Base-by-base conservation (phyloP, 2,888 invertebrate genomes). In the Abrostola triplasia region DNA sequence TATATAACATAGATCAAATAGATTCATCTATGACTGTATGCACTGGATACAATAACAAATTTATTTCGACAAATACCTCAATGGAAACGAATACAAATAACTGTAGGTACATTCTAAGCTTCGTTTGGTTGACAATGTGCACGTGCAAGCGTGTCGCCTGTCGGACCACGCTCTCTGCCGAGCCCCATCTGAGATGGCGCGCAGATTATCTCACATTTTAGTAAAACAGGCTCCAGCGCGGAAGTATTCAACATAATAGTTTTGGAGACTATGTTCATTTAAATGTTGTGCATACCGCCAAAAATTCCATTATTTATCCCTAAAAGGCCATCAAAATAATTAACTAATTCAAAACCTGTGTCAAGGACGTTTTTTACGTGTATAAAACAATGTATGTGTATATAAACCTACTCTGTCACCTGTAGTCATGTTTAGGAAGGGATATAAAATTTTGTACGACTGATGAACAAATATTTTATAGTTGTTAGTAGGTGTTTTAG, bases 21-120 rank as follows among this genome's bases (percentile, higher is more conserved):
- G 12, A 12, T 47, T 41, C n/a, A 41, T n/a, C 41, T 41, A 41
- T 41, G 41, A 41, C 41, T 11, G 6, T 41, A 41, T 41, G 11
- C 40, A 41, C 11, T n/a, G 11, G 11, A n/a, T 11, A 41, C 41
- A 41, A 41, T n/a, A 38, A 58, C 36, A 54, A 41, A 40, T 37
- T 35, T 1, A 12, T 37, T 10, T 36, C 41, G 36, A 48, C 0
- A 36, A 67, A 49, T 6, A 36, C 13, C 41, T 61, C 67, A 87
- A 79, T 89, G 90, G 88, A 89, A 84, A 88, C 87, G 50, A 38
- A 62, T 59, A 35, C 68, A 70, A 73, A 71, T 89, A 90, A 90
- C 90, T 85, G 90, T 88, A 76, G 48, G 64, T 70, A 73, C 68
- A 71, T 82, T 85, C 76, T 69, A 68, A 72, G 83, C 79, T 73